phyloP scores from a whole-genome alignment of 2,888 invertebrate species.

The Brenthis ino region DNA sequence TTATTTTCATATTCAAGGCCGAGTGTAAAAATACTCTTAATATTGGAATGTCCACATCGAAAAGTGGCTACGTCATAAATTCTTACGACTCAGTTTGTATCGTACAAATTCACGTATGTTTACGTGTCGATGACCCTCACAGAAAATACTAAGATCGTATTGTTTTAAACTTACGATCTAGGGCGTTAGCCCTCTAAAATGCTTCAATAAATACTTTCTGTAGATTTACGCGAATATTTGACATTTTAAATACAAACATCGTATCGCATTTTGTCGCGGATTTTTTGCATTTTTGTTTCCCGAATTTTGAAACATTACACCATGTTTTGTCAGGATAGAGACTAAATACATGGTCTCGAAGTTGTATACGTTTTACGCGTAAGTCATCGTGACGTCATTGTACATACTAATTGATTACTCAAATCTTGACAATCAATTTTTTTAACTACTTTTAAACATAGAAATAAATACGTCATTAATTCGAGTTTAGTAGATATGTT shows the following conservation, averaged over 20 bases:
- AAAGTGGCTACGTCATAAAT: constrained; percentile 43
- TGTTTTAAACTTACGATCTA: constrained; percentile 72
- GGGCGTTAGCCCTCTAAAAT: constrained; percentile 75
- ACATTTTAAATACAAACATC: constrained; percentile 64
- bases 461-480: too few species aligned
- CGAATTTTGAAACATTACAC: constrained; percentile 34
- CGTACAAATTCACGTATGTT: constrained; percentile 58
- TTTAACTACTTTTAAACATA: too few species aligned
- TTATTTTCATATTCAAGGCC: constrained; percentile 14
- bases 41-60: constrained; percentile 16
- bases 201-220: too few species aligned
- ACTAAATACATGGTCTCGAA: too few species aligned
- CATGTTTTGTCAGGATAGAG: constrained; percentile 24
- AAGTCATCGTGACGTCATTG: neutral
- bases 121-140: constrained; percentile 71
- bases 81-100: constrained; percentile 34
- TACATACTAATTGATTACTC: neutral
- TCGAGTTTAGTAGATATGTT: too few species aligned
- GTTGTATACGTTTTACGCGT: constrained; percentile 6
- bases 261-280: constrained; percentile 59
- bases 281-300: too few species aligned
- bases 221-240: too few species aligned
- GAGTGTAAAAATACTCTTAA: constrained; percentile 16
- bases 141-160: constrained; percentile 69
- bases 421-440: neutral